Evolutionary conservation across 2,113 vertebrate genomes (phyloP).

Genomic region (human (Homo sapiens)): DNA sequence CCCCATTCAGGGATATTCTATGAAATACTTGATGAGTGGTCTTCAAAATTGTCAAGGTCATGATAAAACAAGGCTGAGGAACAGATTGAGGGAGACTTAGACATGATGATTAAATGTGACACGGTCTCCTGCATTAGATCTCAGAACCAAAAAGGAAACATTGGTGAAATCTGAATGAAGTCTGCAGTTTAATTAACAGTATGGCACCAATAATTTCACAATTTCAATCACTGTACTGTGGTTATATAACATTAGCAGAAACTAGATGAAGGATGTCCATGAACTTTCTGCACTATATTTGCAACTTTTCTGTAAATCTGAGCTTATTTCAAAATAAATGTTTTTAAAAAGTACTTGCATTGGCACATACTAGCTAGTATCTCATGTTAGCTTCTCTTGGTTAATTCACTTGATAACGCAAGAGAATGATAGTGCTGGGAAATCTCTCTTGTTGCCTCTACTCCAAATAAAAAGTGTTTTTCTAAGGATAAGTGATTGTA

Average conservation of each 20-base stretch:
- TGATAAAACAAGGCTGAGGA: not conserved
- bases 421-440: not conserved
- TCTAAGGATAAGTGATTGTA: conserved; percentile 29
- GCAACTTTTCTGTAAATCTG: not conserved
- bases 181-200: not conserved
- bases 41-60: not conserved
- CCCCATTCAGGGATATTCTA: not conserved
- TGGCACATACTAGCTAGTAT: not conserved
- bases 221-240: not conserved
- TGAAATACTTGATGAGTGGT: not conserved
- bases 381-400: not conserved
- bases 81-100: not conserved
- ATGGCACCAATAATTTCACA: not conserved
- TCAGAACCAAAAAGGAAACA: not conserved
- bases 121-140: not conserved
- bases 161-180: not conserved
- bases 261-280: not conserved
- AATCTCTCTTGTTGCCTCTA: not conserved
- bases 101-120: not conserved
- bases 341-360: not conserved
- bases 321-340: not conserved
- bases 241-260: not conserved
- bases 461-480: not conserved
- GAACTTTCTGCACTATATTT: not conserved
- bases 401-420: not conserved